phyloP scores from a whole-genome alignment of 2,797 vertebrate genomes.

The Pantherophis vulpinus region DNA sequence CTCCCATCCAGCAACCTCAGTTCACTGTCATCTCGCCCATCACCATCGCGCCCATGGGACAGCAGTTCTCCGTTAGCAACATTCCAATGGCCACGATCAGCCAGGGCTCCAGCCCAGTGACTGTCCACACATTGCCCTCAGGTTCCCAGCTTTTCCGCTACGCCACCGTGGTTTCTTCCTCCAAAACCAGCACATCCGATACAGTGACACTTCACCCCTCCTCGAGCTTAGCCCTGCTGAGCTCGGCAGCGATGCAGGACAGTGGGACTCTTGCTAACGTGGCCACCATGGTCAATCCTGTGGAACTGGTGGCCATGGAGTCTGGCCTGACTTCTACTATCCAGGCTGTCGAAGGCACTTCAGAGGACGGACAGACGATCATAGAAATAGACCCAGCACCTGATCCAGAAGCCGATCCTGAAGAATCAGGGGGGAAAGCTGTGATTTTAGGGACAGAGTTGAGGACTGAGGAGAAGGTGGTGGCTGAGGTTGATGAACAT shows the following conservation, averaged over 20 bases:
- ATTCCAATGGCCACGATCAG: conserved; percentile 79
- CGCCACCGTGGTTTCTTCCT: conserved; percentile 79
- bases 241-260: conserved; percentile 83
- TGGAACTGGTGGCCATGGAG: conserved; percentile 90
- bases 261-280: conserved; percentile 74
- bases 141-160: conserved; percentile 83
- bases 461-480: conserved; percentile 74
- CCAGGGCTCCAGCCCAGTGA: conserved; percentile 77
- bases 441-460: conserved; percentile 80
- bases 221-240: conserved; percentile 85
- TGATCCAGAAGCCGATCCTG: conserved; percentile 70
- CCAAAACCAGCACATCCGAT: conserved; percentile 75
- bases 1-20: conserved; percentile 79
- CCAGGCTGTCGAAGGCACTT: conserved; percentile 76
- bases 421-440: conserved; percentile 72
- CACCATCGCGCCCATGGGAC: conserved; percentile 73
- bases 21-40: conserved; percentile 88
- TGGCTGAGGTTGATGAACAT: conserved; percentile 80
- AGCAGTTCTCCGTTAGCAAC: conserved; percentile 78
- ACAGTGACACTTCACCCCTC: conserved; percentile 87
- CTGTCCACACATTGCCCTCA: conserved; percentile 79
- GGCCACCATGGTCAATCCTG: conserved; percentile 81
- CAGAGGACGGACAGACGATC: conserved; percentile 81
- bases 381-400: conserved; percentile 90
- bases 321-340: conserved; percentile 74